Conservation (phyloP, 1,140 invertebrate genomes). For the Bombyx mandarina region DNA sequence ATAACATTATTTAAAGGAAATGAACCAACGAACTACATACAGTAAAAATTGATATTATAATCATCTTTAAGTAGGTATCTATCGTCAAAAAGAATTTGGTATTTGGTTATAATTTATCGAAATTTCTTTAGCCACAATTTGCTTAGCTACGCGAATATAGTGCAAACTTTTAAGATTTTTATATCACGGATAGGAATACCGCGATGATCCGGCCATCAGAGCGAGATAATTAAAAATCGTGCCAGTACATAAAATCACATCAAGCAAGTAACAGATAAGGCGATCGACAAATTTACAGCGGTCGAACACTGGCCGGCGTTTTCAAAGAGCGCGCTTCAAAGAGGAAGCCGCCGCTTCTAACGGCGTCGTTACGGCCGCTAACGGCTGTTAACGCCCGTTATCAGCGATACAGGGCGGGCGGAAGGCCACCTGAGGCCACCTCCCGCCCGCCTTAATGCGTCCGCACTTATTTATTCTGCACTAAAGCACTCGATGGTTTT, state of each 20-base stretch:
- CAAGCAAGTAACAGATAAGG: background rate
- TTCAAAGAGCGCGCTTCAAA: constrained; percentile 14
- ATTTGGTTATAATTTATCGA: no score
- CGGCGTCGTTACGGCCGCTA: constrained; percentile 31
- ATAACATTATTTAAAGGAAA: no score
- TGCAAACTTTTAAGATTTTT: no score
- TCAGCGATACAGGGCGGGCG: constrained; percentile 25
- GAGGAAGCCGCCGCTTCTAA: constrained; percentile 21
- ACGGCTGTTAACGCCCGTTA: constrained; percentile 46
- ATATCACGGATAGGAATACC: no score
- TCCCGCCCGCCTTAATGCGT: constrained; percentile 51
- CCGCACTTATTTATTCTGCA: constrained; percentile 22
- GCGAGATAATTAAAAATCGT: constrained; percentile 39
- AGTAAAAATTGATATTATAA: background rate
- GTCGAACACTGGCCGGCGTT: constrained; percentile 4
- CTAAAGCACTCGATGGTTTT: no score
- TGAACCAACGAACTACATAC: background rate
- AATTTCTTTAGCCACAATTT: no score
- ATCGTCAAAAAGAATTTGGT: background rate
- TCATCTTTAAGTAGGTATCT: background rate
- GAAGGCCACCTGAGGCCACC: constrained; percentile 51
- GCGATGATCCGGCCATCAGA: constrained; percentile 24
- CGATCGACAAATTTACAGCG: constrained; percentile 19
- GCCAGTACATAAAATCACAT: no score
- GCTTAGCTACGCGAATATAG: no score